Evolutionary conservation across 2,113 vertebrate genomes (phyloP).

Genomic region (Rhadina sibilatrix): DNA sequence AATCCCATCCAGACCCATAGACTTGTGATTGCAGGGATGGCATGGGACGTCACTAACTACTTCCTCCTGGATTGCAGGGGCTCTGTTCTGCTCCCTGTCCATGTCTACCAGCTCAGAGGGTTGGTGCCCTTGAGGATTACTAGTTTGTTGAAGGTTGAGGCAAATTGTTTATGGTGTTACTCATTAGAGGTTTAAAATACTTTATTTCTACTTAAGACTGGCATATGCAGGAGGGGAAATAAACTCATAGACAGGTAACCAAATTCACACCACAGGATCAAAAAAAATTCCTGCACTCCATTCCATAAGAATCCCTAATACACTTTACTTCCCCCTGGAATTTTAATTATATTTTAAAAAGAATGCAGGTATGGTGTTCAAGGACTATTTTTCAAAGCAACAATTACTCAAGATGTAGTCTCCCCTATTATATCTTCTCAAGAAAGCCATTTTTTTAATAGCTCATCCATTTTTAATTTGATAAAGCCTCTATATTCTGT

Average conservation of each 20-base stretch:
- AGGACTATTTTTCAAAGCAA: neutral
- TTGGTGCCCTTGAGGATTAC: neutral
- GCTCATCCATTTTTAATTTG: constrained; percentile 60
- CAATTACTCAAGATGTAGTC: constrained; percentile 32
- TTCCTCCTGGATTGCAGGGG: neutral
- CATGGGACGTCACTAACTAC: neutral
- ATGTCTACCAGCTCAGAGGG: neutral
- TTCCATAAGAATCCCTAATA: constrained; percentile 7
- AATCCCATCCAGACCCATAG: neutral
- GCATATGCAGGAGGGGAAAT: neutral
- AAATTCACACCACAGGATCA: neutral
- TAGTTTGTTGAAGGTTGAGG: neutral
- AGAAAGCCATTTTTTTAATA: constrained; percentile 37
- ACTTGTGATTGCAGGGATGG: neutral
- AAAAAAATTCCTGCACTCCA: constrained; percentile 20
- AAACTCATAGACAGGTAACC: neutral
- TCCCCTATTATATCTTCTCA: neutral
- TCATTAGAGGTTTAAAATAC: neutral
- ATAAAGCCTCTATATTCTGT: constrained; percentile 15
- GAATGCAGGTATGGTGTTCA: neutral
- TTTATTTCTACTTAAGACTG: neutral
- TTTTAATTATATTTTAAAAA: constrained; percentile 30
- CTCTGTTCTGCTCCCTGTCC: neutral
- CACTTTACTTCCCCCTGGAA: constrained; percentile 2
- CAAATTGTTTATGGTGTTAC: neutral